Base-by-base conservation (phyloP, 2,797 vertebrate species). In the Anniella stebbinsi region DNA sequence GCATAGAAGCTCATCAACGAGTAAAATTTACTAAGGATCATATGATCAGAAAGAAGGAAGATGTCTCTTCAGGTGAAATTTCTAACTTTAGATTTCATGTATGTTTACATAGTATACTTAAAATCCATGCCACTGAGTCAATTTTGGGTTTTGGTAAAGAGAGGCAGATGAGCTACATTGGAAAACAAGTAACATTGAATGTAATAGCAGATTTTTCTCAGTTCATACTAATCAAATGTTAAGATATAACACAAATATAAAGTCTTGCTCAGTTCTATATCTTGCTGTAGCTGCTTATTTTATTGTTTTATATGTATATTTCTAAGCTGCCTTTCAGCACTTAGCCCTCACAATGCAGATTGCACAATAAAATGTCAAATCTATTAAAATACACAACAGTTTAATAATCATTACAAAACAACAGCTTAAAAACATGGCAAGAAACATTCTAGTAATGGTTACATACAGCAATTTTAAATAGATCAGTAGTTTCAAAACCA, bases 11-110 rank as follows among this genome's bases (percentile, higher is more conserved):
- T 82, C 99, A 99, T 96, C 99, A 99, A 94, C 97, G 99, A 95
- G 99, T 99, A 36, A 99, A 99, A 95, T 99, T 99, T 88, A 99
- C 99, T 89, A 99, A 99, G 96, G 99, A 99, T 94, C 99, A 99
- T 94, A 98, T 98, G 95, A 99, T 99, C 94, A 98, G 98, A 91
- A 99, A 99, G 91, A 99, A 99, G 94, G 99, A 99, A 96, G 99
- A 98, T 76, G 97, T 98, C 2, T 98, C 97, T 17, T 96, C 98
- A 87, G 98, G 99, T 99, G 97, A 96, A 25, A 0, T 73, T 0
- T 60, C 2, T 75, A 15, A 48, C 41, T 36, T 76, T n/a, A 13
- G 28, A 70, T 72, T 36, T 80, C 60, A 67, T 80, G 60, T 67
- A n/a, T 2, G 57, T 54, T 33, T 67, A 23, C 23, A 5, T n/a